These are phyloP conservation scores for Tyto alba DNA, from an alignment of 2,113 vertebrate species.

Conservation along the genomic window DNA sequence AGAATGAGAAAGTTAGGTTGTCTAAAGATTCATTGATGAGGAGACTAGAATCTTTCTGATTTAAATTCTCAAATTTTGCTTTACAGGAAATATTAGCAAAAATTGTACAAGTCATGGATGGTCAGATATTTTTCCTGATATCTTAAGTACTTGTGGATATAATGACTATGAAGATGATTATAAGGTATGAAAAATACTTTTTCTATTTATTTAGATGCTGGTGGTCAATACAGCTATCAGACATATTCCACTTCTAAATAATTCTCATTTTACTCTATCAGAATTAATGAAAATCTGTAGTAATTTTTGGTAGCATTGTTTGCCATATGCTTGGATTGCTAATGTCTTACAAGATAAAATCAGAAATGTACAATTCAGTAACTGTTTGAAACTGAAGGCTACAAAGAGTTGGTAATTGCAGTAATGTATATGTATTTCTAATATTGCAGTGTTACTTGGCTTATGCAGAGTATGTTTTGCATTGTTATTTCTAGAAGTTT, in stretches of 20 bases:
- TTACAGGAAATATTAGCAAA: constrained; percentile 88
- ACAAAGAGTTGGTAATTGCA: not conserved
- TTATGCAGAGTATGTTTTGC: not conserved
- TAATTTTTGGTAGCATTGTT: not conserved
- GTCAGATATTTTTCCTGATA: constrained; percentile 84
- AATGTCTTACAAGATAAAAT: not conserved
- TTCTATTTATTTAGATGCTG: not conserved
- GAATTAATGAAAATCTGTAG: not conserved
- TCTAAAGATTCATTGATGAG: not conserved
- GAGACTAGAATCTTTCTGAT: not conserved
- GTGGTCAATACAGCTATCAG: not conserved
- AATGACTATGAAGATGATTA: constrained; percentile 59
- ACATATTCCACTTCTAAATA: not conserved
- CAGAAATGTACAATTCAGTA: not conserved
- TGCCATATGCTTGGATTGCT: not conserved
- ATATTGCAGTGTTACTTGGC: not conserved
- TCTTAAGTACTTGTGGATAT: constrained; percentile 78
- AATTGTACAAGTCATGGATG: constrained; percentile 85
- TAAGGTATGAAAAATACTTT: constrained; percentile 62
- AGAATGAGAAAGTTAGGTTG: not conserved
- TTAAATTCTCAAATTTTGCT: not conserved
- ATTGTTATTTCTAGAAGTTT: not conserved
- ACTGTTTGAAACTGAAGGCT: not conserved
- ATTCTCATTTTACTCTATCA: not conserved
- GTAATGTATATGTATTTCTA: not conserved